Conservation (phyloP, 2,888 invertebrate species). For the Cecidostiba fungosa region DNA sequence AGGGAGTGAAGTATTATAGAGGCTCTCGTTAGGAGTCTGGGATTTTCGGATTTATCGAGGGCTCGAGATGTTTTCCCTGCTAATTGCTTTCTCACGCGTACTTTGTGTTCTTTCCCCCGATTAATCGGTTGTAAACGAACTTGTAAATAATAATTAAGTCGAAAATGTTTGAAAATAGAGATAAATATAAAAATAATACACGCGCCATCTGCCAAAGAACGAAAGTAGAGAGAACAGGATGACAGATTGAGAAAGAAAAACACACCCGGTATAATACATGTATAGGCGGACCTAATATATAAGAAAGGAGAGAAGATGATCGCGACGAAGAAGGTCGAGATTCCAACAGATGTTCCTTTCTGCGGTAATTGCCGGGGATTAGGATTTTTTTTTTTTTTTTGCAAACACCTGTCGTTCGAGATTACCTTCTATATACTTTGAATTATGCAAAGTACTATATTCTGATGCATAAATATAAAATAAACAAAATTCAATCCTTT, state of each 20-base stretch:
- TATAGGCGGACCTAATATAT: not conserved
- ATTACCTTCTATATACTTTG: not conserved
- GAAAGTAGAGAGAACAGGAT: constrained; percentile 44
- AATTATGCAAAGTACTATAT: not conserved
- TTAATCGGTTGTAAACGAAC: not conserved
- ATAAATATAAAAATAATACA: not conserved
- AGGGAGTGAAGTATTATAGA: not conserved
- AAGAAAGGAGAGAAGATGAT: constrained; percentile 20
- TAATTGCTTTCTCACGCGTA: not conserved
- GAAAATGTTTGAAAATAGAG: too few relatives aligned
- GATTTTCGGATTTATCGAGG: not conserved
- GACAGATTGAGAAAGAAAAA: constrained; percentile 63
- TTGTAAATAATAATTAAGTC: not conserved
- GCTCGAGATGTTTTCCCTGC: not conserved
- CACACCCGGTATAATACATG: not conserved
- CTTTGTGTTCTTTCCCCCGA: not conserved
- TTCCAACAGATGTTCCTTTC: constrained; percentile 49
- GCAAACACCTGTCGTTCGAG: not conserved
- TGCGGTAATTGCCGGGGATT: not conserved
- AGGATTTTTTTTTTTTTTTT: not conserved
- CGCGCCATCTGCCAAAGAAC: not conserved
- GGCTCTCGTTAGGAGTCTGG: not conserved
- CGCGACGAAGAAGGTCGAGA: not conserved
- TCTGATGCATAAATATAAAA: not conserved
- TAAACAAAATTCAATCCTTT: not conserved